Conservation (phyloP, 2,888 invertebrate genomes). For the Hymenopus coronatus region DNA sequence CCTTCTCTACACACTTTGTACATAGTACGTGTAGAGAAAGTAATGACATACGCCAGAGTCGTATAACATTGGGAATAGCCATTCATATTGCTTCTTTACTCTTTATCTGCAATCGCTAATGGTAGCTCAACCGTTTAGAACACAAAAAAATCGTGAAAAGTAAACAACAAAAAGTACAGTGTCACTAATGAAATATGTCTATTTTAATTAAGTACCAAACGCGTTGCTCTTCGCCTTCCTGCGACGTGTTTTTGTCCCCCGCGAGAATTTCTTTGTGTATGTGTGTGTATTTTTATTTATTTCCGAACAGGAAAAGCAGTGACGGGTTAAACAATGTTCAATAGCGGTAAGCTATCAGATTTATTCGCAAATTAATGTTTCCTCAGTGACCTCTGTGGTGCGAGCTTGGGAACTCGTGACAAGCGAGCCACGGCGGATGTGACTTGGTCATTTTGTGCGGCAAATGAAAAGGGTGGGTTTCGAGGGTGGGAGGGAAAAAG, state of each 20-base stretch:
- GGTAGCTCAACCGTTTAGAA: too few species aligned
- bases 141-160: too few species aligned
- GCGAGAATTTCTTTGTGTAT: background rate
- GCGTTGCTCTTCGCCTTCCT: background rate
- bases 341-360: background rate
- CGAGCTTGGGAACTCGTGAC: background rate
- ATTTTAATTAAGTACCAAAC: background rate
- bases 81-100: too few species aligned
- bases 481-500: background rate
- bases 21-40: too few species aligned
- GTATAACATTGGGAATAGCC: too few species aligned
- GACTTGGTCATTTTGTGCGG: background rate
- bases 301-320: background rate
- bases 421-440: background rate
- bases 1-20: too few species aligned
- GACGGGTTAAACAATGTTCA: background rate
- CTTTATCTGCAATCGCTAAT: too few species aligned
- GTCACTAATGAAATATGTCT: background rate
- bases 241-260: background rate
- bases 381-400: background rate
- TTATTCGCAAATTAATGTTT: conserved; percentile 1
- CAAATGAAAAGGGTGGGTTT: background rate
- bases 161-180: background rate
- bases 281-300: background rate
- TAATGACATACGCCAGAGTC: too few species aligned